phyloP scores from a whole-genome alignment of 2,113 vertebrate species.

The Riparia riparia region DNA sequence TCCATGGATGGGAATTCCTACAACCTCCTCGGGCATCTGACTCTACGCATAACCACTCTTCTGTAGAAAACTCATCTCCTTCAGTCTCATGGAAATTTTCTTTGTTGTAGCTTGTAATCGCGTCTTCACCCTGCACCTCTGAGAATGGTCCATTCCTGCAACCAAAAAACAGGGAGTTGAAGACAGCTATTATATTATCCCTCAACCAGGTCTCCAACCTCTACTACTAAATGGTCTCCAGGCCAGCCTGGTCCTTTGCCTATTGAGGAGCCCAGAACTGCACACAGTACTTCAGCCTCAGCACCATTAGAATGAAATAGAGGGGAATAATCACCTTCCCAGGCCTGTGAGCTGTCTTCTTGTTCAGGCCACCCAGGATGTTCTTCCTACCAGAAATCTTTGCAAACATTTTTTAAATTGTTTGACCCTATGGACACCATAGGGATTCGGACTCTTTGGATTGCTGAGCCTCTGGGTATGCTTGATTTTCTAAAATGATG shows the following conservation, averaged over 20 bases:
- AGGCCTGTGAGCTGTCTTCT: not conserved
- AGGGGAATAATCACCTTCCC: not conserved
- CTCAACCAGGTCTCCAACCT: not conserved
- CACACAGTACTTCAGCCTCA: not conserved
- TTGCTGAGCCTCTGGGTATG: not conserved
- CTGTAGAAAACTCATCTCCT: not conserved
- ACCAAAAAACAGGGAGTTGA: not conserved
- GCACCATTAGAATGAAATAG: not conserved
- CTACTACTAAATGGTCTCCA: accelerated
- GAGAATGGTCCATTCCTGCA: not conserved
- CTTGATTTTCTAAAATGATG: not conserved
- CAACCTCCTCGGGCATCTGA: accelerated
- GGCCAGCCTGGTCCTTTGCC: not conserved
- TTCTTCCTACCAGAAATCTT: not conserved
- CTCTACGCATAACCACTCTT: not conserved
- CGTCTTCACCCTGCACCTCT: not conserved
- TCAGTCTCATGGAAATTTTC: not conserved
- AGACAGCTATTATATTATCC: not conserved
- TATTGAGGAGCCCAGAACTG: accelerated
- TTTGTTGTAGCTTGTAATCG: not conserved
- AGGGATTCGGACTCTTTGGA: accelerated
- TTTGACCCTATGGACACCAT: not conserved
- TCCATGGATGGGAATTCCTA: not conserved
- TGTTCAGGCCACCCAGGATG: not conserved
- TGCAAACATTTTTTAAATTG: not conserved